Conservation (phyloP, 2,113 vertebrate genomes). For the Piprites chloris region DNA sequence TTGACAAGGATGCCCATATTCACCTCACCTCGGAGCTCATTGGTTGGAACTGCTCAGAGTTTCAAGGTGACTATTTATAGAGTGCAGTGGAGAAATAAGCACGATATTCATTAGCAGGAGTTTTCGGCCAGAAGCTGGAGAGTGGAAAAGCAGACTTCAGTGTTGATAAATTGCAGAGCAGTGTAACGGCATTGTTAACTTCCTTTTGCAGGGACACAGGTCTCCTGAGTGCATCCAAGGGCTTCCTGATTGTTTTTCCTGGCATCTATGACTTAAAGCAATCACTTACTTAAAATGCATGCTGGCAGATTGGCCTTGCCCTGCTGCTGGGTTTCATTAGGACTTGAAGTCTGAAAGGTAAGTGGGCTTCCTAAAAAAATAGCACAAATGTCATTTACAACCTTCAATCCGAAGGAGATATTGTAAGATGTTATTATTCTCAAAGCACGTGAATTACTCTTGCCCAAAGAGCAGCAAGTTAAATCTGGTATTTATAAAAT, state of each 20-base stretch:
- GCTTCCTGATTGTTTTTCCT: slow-evolving; percentile 10
- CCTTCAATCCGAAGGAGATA: neutral
- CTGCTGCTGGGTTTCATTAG: neutral
- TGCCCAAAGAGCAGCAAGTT: neutral
- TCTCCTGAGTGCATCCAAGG: neutral
- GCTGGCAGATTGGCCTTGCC: neutral
- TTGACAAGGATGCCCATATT: neutral
- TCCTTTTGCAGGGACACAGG: neutral
- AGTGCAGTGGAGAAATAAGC: neutral
- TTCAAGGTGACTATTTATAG: neutral
- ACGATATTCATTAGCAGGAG: neutral
- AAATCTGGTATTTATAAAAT: neutral
- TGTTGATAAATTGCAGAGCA: neutral
- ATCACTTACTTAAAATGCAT: neutral
- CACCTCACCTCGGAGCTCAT: neutral
- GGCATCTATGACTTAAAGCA: neutral
- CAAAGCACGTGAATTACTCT: neutral
- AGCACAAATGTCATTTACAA: neutral
- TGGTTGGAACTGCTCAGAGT: neutral
- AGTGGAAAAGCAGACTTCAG: neutral
- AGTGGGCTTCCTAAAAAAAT: neutral
- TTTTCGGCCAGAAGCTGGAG: neutral
- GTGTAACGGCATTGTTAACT: neutral
- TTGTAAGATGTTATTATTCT: neutral
- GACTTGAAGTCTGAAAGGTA: neutral